Evolutionary conservation across 1,140 invertebrate genomes (phyloP), one percentile per base, ranked within the genome.

Genomic region (Saccostrea glomerata): DNA sequence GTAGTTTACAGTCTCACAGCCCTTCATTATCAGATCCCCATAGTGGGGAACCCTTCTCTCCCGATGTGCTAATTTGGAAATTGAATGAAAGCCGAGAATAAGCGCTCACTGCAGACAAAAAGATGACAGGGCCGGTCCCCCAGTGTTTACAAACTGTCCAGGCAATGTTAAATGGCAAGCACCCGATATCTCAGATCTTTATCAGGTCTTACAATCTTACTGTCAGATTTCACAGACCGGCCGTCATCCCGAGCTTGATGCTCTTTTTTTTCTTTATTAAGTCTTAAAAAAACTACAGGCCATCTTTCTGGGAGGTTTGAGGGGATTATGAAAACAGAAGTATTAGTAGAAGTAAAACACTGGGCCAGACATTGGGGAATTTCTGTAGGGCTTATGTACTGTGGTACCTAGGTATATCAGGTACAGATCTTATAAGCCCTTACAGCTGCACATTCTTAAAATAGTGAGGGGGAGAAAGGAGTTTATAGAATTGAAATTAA

Each of bases 41-140:
- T 15, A 36, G 23, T 15, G 30, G 15, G 25, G 25, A 73, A 15
- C 25, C 15, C 70, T 7, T 30, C 70, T 13, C 70, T 25, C 70
- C 25, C 70, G 25, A 73, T 73, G 70, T 73, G 70, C 23, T 73
- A 73, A 73, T 73, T 73, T 30, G 70, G 70, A 36, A 73, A 73
- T 30, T 73, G 70, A 30, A 73, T 73, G 70, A 73, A 30, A 30
- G 30, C 70, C 2, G 25, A 73, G 70, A 73, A 73, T 25, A 73
- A 36, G 25, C 1, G 23, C 70, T 73, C 23, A 36, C 11, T 36
- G 2, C 23, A 25, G 70, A 73, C 70, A 73, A 73, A 73, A 36
- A 36, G 70, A 73, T 73, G 70, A 73, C 70, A 73, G 30, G 70
- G 9, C 70, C 25, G 11, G 11, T 73, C 25, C 25, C 30, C 70